phyloP scores from a whole-genome alignment of 2,888 invertebrate species.

The Campopleginae sp. region DNA sequence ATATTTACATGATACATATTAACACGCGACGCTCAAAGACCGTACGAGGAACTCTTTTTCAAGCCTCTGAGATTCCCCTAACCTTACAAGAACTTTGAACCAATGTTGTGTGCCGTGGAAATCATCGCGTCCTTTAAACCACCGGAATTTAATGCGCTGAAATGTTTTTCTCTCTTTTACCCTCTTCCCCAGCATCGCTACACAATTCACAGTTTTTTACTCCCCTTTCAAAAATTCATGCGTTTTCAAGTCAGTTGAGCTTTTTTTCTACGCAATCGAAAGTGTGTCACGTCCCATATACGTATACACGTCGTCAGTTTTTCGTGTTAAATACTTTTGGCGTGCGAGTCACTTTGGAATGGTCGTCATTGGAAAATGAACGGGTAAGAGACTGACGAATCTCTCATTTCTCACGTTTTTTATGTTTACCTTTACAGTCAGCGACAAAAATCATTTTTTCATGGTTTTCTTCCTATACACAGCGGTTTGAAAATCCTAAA shows the following conservation, averaged over 20 bases:
- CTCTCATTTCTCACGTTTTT: not conserved
- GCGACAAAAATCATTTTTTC: not conserved
- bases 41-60: slow-evolving; percentile 20
- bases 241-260: not conserved
- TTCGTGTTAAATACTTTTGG: not conserved
- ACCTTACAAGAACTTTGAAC: not conserved
- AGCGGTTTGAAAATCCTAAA: not conserved
- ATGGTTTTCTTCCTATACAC: not conserved
- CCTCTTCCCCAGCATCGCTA: not conserved
- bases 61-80: slow-evolving; percentile 14
- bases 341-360: not conserved
- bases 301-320: not conserved
- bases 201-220: not conserved
- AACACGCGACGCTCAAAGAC: slow-evolving; percentile 2
- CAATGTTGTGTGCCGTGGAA: slow-evolving; percentile 3
- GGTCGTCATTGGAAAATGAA: not conserved
- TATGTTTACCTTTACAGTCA: not conserved
- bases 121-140: not conserved
- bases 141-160: slow-evolving; percentile 2
- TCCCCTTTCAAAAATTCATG: not conserved
- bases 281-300: not conserved
- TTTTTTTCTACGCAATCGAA: slow-evolving; percentile 9
- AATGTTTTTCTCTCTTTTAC: not conserved
- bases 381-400: not conserved
- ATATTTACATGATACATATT: not conserved